phyloP scores from a whole-genome alignment of 2,113 vertebrate species.

The Macrotis lagotis region DNA sequence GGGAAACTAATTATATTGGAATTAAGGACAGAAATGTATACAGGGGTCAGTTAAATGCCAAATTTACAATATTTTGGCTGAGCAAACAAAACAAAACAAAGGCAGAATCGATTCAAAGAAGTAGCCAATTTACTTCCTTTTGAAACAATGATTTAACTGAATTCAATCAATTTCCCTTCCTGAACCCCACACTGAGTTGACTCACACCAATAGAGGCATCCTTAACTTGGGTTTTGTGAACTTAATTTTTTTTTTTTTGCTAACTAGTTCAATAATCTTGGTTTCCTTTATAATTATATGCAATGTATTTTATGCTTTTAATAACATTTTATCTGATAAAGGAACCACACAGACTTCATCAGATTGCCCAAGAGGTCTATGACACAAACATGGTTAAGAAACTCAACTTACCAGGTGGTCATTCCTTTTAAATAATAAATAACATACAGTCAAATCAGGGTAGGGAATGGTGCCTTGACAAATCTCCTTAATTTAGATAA shows the following conservation, averaged over 20 bases:
- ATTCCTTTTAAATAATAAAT: not conserved
- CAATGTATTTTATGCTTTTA: not conserved
- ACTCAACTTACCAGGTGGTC: not conserved
- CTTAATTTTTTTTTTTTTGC: not conserved
- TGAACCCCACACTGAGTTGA: not conserved
- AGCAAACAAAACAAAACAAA: not conserved
- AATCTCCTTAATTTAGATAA: not conserved
- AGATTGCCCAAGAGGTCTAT: not conserved
- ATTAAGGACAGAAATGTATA: not conserved
- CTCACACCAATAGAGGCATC: not conserved
- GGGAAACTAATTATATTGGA: not conserved
- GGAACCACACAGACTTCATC: not conserved
- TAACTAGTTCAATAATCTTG: not conserved
- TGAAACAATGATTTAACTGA: not conserved
- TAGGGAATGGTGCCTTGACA: not conserved
- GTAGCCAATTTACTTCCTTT: not conserved
- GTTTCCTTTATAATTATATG: not conserved
- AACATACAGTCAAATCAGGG: not conserved
- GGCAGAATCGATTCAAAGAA: not conserved
- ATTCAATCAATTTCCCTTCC: not conserved
- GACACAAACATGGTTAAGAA: not conserved
- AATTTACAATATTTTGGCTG: not conserved
- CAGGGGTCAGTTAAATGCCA: not conserved
- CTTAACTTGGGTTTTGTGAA: not conserved
- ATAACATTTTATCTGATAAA: not conserved